Evolutionary conservation across 2,797 vertebrate genomes (phyloP), one percentile per base, ranked within the genome.

Genomic region (Phalloptychus januarius): DNA sequence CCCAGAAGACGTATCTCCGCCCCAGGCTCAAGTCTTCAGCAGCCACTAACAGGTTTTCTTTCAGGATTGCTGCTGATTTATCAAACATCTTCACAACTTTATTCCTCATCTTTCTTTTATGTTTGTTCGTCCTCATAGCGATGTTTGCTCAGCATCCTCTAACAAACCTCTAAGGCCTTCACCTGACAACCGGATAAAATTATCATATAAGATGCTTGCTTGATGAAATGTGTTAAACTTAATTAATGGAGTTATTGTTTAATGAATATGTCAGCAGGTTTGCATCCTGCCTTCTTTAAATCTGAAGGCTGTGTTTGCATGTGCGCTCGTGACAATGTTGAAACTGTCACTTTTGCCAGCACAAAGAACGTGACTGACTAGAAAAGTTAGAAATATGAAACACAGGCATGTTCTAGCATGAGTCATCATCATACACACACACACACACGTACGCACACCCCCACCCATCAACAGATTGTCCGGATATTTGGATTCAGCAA

Each of bases 311-410:
- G 54, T 79, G 75, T 72, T 76, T 18, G 28, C 36, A 10, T 12
- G 8, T 12, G 7, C 8, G 36, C 63, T 67, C 36, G 46, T 87
- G 84, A 89, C 78, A 76, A 84, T 88, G 75, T 88, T 86, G 72
- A 79, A 90, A 79, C 80, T 56, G 65, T 25, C 69, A 72, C 38
- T 78, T 84, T 83, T 90, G 87, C 89, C 90, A 93, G 91, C 75
- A 88, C 82, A 86, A 50, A 88, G 80, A 91, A 88, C 84, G 85
- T 93, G 90, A 91, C 92, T 87, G 82, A 88, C 83, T 85, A 80
- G 54, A 90, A 89, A 87, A 84, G 85, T 75, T 75, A 77, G 80
- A 83, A 88, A 83, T 83, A 74, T 82, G 75, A 90, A 87, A 90
- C 78, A 46, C 79, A 77, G 71, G 77, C 91, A 90, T 90, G 85